phyloP scores from a whole-genome alignment of 92 coral and sea anemone genomes.

The Porites cylindrica region DNA sequence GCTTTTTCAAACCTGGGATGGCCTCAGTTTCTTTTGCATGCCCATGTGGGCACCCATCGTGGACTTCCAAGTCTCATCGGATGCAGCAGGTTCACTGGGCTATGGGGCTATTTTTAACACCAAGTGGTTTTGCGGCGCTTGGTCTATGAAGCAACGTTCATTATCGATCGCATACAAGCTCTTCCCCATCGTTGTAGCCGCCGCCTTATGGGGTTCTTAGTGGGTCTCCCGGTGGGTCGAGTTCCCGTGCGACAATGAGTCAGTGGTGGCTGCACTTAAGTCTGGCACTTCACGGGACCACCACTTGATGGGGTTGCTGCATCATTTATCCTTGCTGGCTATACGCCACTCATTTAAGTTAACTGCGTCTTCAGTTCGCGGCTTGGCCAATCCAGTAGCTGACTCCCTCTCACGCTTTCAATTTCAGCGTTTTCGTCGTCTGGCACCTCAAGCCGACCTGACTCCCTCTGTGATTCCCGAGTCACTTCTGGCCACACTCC shows the following conservation, averaged over 20 bases:
- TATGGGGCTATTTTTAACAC: conserved; percentile 22
- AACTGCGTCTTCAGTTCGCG: background rate
- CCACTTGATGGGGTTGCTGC: conserved; percentile 7
- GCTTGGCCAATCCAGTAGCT: conserved; percentile 4
- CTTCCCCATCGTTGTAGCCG: conserved; percentile 32
- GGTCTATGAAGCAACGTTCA: background rate
- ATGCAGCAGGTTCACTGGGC: conserved; percentile 42
- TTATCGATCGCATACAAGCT: conserved; percentile 16
- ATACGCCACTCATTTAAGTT: background rate
- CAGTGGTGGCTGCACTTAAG: conserved; percentile 43
- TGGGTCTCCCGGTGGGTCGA: conserved; percentile 24
- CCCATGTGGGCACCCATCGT: conserved; percentile 27
- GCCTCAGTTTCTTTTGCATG: conserved; percentile 38
- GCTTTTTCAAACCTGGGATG: conserved; percentile 40
- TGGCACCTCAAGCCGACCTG: background rate
- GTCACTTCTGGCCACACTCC: too few relatives aligned
- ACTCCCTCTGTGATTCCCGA: background rate
- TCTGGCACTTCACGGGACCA: conserved; percentile 15
- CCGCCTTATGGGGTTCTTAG: conserved; percentile 30
- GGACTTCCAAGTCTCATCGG: background rate
- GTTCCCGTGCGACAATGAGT: conserved; percentile 38
- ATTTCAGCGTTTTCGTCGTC: conserved; percentile 15
- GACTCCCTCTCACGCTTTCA: conserved; percentile 27
- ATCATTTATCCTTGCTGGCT: background rate
- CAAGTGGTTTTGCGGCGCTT: conserved; percentile 39